Evolutionary conservation across 2,113 vertebrate genomes (phyloP), one percentile per base, ranked within the genome.

Genomic region (Pontoporia blainvillei): DNA sequence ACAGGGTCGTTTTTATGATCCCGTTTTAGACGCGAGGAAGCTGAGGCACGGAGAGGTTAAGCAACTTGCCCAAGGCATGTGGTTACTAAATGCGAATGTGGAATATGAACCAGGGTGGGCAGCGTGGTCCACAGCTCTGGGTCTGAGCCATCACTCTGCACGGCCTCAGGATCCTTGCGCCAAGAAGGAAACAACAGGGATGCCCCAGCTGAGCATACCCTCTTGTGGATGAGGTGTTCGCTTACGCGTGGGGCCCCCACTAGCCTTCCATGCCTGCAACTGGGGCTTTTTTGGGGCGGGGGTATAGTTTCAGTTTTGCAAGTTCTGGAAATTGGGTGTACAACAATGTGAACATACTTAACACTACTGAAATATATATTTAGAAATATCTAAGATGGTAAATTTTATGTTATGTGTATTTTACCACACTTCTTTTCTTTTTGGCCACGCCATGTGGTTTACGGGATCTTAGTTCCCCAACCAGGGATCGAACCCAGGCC

Each of bases 51-150:
- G 12, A 69, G 14, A 49, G 3, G 54, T 44, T 2, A 39, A 61
- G 84, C 18, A 18, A 36, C 20, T 14, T 67, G 52, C 59, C 46
- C 6, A 8, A 31, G 27, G 54, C 17, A 5, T 5, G 7, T 3
- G n/a, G 52, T 29, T 13, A 79, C 59, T 9, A n/a, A 31, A 13
- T 0, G 13, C 41, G 31, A 81, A 27, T n/a, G 49, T 12, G 5
- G 46, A 57, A 23, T 2, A 3, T 0, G 6, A 76, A 39, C 6
- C 2, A 1, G 34, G 20, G 25, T 1, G 34, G 14, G 25, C 2
- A 6, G 6, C 7, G 29, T 9, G 61, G 25, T 31, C 69, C 31
- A 11, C 41, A 13, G 82, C 5, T 20, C 84, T 27, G 3, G 69
- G 54, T 34, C n/a, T 29, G 20, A 52, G 61, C 6, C 13, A 2